phyloP scores from a whole-genome alignment of 1,140 invertebrate genomes.

The Ceratitis capitata region DNA sequence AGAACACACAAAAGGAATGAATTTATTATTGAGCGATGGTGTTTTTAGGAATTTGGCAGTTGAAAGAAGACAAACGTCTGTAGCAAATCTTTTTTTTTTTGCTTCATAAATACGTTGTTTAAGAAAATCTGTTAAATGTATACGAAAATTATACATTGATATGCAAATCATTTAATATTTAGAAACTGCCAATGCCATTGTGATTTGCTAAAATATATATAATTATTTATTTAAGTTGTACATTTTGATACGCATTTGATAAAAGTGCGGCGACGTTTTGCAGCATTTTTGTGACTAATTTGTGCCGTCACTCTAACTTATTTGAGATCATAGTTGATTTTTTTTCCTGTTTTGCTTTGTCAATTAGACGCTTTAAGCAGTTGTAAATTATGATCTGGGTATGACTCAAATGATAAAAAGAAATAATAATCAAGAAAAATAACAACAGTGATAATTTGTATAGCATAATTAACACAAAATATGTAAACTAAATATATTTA shows the following conservation, averaged over 20 bases:
- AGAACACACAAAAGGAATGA: not conserved
- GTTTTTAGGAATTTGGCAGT: not conserved
- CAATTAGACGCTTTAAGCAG: not conserved
- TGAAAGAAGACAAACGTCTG: not conserved
- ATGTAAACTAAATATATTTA: not conserved
- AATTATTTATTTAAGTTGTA: not conserved
- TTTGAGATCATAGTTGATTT: not conserved
- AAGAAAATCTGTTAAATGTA: not conserved
- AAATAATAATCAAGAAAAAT: not conserved
- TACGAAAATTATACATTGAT: not conserved
- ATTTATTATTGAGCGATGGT: not conserved
- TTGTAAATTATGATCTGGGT: not conserved
- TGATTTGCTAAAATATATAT: not conserved
- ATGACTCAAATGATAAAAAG: not conserved
- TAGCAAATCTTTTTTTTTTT: not conserved
- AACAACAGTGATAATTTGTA: too few relatives aligned
- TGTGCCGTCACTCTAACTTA: not conserved
- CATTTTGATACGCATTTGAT: not conserved
- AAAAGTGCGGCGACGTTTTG: not conserved
- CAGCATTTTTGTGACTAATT: not conserved
- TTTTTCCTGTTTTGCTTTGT: not conserved
- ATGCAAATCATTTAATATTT: not conserved
- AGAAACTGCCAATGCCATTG: not conserved
- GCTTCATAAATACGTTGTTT: not conserved
- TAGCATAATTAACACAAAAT: not conserved